phyloP scores from a whole-genome alignment of 2,797 vertebrate genomes.

The Dendrocincla fuliginosa region DNA sequence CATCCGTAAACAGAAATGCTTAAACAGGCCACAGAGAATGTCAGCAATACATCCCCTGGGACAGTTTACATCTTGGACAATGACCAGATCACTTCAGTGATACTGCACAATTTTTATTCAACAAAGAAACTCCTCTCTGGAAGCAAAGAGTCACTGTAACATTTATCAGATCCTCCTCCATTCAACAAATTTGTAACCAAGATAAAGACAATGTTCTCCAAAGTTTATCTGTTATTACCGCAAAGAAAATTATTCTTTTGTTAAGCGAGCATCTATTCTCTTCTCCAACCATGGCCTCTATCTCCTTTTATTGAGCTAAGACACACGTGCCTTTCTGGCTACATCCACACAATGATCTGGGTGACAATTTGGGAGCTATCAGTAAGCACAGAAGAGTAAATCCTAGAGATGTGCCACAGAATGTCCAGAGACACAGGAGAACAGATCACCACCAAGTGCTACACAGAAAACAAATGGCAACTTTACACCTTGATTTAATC shows the following conservation, averaged over 20 bases:
- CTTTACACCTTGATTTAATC: neutral
- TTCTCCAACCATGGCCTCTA: neutral
- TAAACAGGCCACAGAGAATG: constrained; percentile 29
- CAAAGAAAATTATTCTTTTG: neutral
- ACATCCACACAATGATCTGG: neutral
- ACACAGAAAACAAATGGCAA: neutral
- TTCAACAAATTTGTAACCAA: neutral
- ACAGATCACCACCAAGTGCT: neutral
- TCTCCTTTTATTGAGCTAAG: neutral
- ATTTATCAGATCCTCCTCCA: neutral
- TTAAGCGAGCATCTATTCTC: neutral
- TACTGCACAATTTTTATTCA: neutral
- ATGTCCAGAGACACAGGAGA: neutral
- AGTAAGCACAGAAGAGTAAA: neutral
- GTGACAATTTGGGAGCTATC: neutral
- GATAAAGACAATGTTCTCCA: neutral
- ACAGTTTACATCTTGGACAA: neutral
- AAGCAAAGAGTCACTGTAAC: neutral
- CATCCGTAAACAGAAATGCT: constrained; percentile 49
- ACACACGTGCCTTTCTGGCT: neutral
- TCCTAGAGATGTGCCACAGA: neutral
- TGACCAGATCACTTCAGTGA: constrained; percentile 22
- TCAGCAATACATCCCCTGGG: constrained; percentile 11
- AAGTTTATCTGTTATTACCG: neutral
- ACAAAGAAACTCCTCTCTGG: constrained; percentile 1